A percentile compares a stretch with the other conserved stretches of the same genome.
Conservation (phyloP, 2,888 invertebrate genomes). For the Protula sp. region DNA sequence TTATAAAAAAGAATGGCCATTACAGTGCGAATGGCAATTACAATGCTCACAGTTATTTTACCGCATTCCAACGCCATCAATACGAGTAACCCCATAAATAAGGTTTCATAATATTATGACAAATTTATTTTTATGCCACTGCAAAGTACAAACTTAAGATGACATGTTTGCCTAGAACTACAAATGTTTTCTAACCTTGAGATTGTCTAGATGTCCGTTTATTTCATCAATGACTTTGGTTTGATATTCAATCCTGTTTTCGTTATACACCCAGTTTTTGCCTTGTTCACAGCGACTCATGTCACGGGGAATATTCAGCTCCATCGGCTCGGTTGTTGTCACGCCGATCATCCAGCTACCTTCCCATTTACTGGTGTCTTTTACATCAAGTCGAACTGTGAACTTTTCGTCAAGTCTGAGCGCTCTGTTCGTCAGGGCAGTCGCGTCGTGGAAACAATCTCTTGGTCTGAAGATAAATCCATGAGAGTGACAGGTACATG, state of each 20-base stretch:
- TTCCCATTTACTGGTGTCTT: not conserved
- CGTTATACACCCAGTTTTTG: not conserved
- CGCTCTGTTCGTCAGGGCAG: not conserved
- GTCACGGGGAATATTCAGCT: not conserved
- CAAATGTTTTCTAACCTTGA: no score
- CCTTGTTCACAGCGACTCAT: not conserved
- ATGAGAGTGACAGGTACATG: no score
- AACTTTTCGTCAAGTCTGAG: not conserved
- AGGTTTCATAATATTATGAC: no score
- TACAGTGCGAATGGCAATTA: no score
- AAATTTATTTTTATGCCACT: no score
- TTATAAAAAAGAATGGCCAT: no score
- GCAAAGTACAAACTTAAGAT: no score
- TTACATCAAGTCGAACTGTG: not conserved
- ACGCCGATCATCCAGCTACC: not conserved
- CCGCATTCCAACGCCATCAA: no score
- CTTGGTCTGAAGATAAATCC: no score
- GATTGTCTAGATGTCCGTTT: not conserved
- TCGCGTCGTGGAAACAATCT: not conserved
- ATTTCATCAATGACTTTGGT: not conserved
- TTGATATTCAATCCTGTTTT: not conserved
- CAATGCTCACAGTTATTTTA: no score
- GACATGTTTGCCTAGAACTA: no score
- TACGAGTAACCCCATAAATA: no score
- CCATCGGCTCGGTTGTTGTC: not conserved